Evolutionary conservation across 2,797 vertebrate species (phyloP).

Genomic region (Catostomus latipinnis): DNA sequence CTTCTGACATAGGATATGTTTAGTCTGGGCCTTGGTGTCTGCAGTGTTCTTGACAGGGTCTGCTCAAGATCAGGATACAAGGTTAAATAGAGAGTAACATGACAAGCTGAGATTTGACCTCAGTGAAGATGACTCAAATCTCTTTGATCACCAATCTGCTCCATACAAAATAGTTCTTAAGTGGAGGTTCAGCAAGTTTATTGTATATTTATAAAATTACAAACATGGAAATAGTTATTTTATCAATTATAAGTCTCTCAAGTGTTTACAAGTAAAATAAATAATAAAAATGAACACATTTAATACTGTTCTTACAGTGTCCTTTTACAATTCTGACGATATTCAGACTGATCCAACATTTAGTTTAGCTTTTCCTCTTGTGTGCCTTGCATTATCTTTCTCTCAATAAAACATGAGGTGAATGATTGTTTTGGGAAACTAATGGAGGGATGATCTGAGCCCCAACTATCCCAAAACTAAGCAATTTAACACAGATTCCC

Average conservation of each 20-base stretch:
- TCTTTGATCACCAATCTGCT: background rate
- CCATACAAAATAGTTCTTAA: background rate
- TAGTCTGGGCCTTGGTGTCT: conserved; percentile 40
- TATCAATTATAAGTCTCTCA: background rate
- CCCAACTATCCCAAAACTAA: conserved; percentile 23
- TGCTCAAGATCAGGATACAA: conserved; percentile 36
- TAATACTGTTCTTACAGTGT: background rate
- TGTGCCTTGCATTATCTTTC: background rate
- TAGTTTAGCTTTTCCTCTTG: background rate
- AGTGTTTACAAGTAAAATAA: background rate
- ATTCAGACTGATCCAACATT: background rate
- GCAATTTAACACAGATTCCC: conserved; percentile 29
- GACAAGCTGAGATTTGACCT: conserved; percentile 6
- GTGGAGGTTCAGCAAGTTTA: background rate
- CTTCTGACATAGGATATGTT: conserved; percentile 50
- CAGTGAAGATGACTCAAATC: background rate
- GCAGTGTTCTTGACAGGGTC: conserved; percentile 11
- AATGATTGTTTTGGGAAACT: conserved; percentile 2
- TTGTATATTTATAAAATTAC: background rate
- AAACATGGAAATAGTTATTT: no score
- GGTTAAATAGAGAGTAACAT: conserved; percentile 40
- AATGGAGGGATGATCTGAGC: conserved; percentile 18
- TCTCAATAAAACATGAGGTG: conserved; percentile 21
- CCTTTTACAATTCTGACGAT: background rate
- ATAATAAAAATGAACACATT: background rate